Evolutionary conservation across 2,888 invertebrate genomes (phyloP).

Genomic region (Anodontia alba): DNA sequence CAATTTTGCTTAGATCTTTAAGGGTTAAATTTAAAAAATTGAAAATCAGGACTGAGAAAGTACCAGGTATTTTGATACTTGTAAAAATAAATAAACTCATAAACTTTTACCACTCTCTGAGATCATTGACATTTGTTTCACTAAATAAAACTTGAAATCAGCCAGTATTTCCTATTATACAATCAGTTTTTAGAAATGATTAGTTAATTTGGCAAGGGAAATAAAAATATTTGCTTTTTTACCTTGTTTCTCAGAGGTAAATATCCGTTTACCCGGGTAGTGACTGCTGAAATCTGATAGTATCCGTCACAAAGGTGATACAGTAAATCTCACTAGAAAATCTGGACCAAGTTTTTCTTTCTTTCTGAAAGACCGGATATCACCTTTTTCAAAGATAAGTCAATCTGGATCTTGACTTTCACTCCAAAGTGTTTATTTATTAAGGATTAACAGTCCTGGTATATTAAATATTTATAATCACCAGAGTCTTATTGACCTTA

Average conservation of each 20-base stretch:
- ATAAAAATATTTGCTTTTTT: not conserved
- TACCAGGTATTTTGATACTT: too few species aligned
- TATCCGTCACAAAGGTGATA: not conserved
- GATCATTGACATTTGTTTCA: too few species aligned
- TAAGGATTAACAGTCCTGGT: not conserved
- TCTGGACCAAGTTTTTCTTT: not conserved
- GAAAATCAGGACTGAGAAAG: too few species aligned
- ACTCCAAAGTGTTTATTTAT: not conserved
- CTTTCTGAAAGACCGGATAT: too few species aligned
- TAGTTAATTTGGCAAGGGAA: not conserved
- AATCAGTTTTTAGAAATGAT: not conserved
- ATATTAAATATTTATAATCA: constrained; percentile 6
- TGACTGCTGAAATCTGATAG: not conserved
- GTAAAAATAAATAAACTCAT: too few species aligned
- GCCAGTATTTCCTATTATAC: constrained; percentile 1
- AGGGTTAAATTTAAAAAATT: too few species aligned
- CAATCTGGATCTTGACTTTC: constrained; percentile 5
- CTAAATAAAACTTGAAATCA: not conserved
- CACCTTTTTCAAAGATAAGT: not conserved
- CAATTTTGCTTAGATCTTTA: too few species aligned
- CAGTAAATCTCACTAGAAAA: not conserved
- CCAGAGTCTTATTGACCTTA: not conserved
- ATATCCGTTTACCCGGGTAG: too few species aligned
- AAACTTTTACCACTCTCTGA: too few species aligned
- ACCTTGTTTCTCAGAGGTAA: not conserved